Percentiles rank a stretch among this genome's conserved stretches.
These are phyloP conservation scores for Polypedilum pembai DNA, from an alignment of 1,140 invertebrate genomes.

Conservation along the genomic window DNA sequence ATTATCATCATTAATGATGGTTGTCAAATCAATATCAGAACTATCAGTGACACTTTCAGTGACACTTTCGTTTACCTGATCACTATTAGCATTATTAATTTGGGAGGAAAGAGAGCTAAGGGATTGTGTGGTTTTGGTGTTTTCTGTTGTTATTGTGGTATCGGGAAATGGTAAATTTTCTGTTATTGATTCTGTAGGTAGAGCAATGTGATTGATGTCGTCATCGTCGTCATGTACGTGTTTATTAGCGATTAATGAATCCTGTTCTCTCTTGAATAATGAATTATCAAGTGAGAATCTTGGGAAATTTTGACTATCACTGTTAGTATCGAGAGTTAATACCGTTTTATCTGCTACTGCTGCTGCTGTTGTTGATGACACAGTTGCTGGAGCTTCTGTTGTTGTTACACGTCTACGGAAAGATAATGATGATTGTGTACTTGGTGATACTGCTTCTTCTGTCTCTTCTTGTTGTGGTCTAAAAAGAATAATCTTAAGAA, in stretches of 20 bases:
- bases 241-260: background rate
- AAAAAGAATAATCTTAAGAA: background rate
- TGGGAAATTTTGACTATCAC: background rate
- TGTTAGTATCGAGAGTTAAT: background rate
- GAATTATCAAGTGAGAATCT: background rate
- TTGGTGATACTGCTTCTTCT: background rate
- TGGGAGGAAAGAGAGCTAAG: background rate
- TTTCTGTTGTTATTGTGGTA: background rate
- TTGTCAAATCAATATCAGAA: background rate
- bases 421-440: background rate
- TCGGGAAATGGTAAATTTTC: background rate
- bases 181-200: slow-evolving; percentile 8
- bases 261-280: background rate
- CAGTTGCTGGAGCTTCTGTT: background rate
- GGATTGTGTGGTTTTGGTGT: background rate
- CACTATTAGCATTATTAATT: background rate
- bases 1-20: background rate
- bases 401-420: background rate
- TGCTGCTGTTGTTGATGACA: background rate
- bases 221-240: background rate
- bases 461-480: background rate
- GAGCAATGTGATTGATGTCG: background rate
- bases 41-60: background rate
- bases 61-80: background rate
- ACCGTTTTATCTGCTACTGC: slow-evolving; percentile 19